A percentile compares a stretch with the other conserved stretches of the same genome.
These are phyloP conservation scores for Rhadinocentrus ornatus DNA, from an alignment of 2,797 vertebrate species.

Conservation along the genomic window DNA sequence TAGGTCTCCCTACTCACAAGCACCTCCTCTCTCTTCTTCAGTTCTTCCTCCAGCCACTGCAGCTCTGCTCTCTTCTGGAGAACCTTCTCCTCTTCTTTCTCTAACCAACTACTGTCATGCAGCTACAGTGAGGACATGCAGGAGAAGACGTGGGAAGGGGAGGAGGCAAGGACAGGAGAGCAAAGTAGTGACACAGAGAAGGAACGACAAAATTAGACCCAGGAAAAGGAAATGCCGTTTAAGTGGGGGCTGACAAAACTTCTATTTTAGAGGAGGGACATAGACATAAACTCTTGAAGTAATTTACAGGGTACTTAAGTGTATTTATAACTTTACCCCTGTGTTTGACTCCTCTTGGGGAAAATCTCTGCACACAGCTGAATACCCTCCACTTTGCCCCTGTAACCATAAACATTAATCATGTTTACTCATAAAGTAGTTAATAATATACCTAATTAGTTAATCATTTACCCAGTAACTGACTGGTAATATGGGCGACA, in stretches of 20 bases:
- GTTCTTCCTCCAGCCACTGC: slow-evolving; percentile 87
- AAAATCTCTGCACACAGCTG: slow-evolving; percentile 21
- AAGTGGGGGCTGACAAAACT: not conserved
- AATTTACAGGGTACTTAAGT: not conserved
- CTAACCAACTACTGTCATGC: slow-evolving; percentile 81
- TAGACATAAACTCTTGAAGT: not conserved
- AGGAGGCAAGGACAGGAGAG: slow-evolving; percentile 35
- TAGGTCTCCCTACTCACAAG: slow-evolving; percentile 84
- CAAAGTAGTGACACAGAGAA: not conserved
- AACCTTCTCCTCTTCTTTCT: slow-evolving; percentile 89
- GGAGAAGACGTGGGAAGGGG: not conserved
- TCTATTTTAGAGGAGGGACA: not conserved
- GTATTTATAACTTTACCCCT: slow-evolving; percentile 46
- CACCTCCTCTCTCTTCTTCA: slow-evolving; percentile 87
- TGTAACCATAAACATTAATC: slow-evolving; percentile 58
- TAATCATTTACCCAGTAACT: not conserved
- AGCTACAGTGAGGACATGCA: slow-evolving; percentile 29
- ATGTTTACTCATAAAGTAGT: not conserved
- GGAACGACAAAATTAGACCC: not conserved
- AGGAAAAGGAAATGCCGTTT: not conserved
- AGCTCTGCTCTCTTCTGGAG: slow-evolving; percentile 85
- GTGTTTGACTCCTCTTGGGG: slow-evolving; percentile 24
- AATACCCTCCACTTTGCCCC: slow-evolving; percentile 40
- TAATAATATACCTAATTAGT: not conserved
- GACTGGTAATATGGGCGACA: not conserved